phyloP scores from a whole-genome alignment of 2,113 vertebrate species.

The Dinomys branickii region DNA sequence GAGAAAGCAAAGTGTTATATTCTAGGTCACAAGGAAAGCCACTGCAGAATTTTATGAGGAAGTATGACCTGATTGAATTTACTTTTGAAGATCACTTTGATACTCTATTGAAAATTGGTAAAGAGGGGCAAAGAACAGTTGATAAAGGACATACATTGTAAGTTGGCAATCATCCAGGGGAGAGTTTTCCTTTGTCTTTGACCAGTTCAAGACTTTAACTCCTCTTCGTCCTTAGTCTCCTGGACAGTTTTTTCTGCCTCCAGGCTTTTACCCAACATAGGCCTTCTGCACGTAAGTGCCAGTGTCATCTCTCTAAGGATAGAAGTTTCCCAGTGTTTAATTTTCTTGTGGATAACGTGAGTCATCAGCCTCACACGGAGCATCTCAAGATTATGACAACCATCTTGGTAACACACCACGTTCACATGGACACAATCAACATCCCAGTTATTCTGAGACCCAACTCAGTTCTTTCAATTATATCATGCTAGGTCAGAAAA shows the following conservation, averaged over 20 bases:
- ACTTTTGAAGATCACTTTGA: background rate
- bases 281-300: background rate
- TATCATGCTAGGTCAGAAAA: background rate
- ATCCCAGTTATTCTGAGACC: background rate
- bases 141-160: background rate
- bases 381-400: background rate
- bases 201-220: background rate
- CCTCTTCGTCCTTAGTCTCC: background rate
- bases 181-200: background rate
- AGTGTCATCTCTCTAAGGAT: background rate
- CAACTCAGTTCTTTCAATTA: background rate
- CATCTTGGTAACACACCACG: background rate
- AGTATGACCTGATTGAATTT: background rate
- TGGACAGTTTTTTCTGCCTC: background rate
- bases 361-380: background rate
- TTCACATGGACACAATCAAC: background rate
- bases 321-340: background rate
- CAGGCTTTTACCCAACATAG: background rate
- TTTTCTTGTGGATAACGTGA: conserved; percentile 21
- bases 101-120: background rate
- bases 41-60: background rate
- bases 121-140: background rate
- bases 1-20: background rate
- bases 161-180: background rate
- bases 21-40: background rate